A percentile compares a stretch with the other conserved stretches of the same genome.
phyloP scores from a whole-genome alignment of 2,888 invertebrate genomes.

The Ectropis crepuscularia region DNA sequence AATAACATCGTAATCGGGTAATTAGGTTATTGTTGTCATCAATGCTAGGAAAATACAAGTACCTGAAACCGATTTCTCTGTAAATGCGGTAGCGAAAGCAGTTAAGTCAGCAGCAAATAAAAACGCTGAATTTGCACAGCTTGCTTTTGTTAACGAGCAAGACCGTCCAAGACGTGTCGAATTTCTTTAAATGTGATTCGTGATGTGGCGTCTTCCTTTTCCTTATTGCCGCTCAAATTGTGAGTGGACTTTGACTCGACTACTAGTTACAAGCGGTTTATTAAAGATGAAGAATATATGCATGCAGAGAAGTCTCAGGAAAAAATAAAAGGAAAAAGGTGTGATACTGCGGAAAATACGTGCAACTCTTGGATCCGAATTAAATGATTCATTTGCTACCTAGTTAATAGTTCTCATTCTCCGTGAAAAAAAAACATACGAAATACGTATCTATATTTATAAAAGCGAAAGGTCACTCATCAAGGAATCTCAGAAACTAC shows the following conservation, averaged over 20 bases:
- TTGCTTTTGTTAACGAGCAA: conserved; percentile 16
- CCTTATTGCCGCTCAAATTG: conserved; percentile 23
- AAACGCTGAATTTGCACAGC: conserved; percentile 8
- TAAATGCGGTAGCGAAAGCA: conserved; percentile 15
- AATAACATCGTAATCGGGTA: conserved; percentile 9
- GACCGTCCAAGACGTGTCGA: conserved; percentile 20
- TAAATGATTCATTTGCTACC: too few relatives aligned
- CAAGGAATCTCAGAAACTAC: too few relatives aligned
- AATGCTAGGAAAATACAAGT: neutral
- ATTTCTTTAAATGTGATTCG: conserved; percentile 23
- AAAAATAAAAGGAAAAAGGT: too few relatives aligned
- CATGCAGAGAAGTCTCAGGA: too few relatives aligned
- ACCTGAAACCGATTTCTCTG: conserved; percentile 4
- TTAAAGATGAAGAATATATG: neutral
- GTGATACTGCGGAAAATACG: too few relatives aligned
- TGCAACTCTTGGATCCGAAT: too few relatives aligned
- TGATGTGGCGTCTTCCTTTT: conserved; percentile 28
- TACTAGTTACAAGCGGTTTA: conserved; percentile 16
- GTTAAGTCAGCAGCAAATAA: conserved; percentile 4
- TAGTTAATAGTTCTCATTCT: too few relatives aligned
- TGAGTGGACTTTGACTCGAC: conserved; percentile 21
- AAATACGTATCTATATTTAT: too few relatives aligned
- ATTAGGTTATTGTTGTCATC: neutral
- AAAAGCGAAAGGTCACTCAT: too few relatives aligned
- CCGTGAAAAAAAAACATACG: too few relatives aligned